A percentile compares a stretch with the other conserved stretches of the same genome.
Evolutionary conservation across 1,140 invertebrate genomes (phyloP).

Genomic region (Hydropsyche tenuis): DNA sequence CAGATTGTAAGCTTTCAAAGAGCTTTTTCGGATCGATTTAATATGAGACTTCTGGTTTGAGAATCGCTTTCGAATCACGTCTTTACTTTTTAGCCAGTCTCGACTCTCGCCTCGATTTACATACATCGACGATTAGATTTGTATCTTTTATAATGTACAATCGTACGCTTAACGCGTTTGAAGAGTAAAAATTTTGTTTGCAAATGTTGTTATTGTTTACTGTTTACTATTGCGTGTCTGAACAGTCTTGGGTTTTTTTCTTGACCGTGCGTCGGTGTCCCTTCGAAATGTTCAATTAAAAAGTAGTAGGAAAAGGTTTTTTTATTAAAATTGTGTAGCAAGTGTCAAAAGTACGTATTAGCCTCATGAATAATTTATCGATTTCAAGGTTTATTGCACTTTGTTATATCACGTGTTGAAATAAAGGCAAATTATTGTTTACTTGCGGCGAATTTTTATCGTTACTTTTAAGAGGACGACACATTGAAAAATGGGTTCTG

Average conservation of each 20-base stretch:
- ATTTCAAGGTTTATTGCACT: conserved; percentile 12
- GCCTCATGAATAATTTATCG: conserved; percentile 8
- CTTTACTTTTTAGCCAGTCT: background rate
- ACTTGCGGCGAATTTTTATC: background rate
- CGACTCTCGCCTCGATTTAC: background rate
- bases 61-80: conserved; percentile 21
- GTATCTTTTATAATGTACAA: background rate
- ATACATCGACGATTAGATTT: conserved; percentile 8
- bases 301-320: background rate
- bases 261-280: background rate
- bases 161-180: background rate
- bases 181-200: background rate
- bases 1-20: no score
- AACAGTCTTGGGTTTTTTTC: background rate
- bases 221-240: background rate
- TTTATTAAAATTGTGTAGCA: no score
- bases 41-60: background rate
- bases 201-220: background rate
- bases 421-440: conserved; percentile 6
- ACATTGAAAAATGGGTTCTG: background rate
- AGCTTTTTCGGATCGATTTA: background rate
- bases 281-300: background rate
- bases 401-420: background rate
- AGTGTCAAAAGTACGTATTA: background rate
- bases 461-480: background rate